Conservation (phyloP, 2,797 vertebrate genomes). For the Alectoris magna region DNA sequence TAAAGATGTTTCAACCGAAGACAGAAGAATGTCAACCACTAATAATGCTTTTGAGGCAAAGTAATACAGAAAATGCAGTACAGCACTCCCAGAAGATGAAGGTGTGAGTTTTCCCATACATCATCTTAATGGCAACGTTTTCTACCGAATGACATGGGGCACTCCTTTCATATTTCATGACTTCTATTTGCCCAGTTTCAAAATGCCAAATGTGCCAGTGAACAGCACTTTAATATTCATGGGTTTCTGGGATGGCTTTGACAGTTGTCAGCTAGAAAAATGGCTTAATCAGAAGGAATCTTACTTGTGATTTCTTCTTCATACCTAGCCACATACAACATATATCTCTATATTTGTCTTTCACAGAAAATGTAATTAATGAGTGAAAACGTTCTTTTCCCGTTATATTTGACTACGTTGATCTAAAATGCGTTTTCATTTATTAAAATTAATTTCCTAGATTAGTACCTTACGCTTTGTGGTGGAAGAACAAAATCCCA, state of each 20-base stretch:
- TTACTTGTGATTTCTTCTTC: conserved; percentile 72
- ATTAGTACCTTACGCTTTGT: not conserved
- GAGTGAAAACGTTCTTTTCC: not conserved
- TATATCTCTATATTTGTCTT: not conserved
- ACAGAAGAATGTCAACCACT: conserved; percentile 25
- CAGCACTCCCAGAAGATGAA: conserved; percentile 73
- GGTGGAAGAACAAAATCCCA: not conserved
- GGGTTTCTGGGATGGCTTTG: conserved; percentile 75
- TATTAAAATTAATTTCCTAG: not conserved
- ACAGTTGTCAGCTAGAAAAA: conserved; percentile 83
- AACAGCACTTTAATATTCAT: conserved; percentile 84
- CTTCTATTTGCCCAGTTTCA: conserved; percentile 82
- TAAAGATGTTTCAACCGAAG: conserved; percentile 35
- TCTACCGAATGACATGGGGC: conserved; percentile 70
- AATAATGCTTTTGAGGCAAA: conserved; percentile 66
- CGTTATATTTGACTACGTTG: not conserved
- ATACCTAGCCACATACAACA: conserved; percentile 35
- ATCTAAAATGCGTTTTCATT: conserved; percentile 21
- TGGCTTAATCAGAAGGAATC: conserved; percentile 76
- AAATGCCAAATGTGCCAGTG: conserved; percentile 80
- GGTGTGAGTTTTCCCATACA: conserved; percentile 76
- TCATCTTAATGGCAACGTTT: conserved; percentile 82
- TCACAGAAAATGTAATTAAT: not conserved
- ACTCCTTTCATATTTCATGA: conserved; percentile 84
- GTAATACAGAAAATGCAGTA: conserved; percentile 71